Base-by-base conservation (phyloP, 2,797 vertebrate genomes). In the Eutrigla gurnardus region DNA sequence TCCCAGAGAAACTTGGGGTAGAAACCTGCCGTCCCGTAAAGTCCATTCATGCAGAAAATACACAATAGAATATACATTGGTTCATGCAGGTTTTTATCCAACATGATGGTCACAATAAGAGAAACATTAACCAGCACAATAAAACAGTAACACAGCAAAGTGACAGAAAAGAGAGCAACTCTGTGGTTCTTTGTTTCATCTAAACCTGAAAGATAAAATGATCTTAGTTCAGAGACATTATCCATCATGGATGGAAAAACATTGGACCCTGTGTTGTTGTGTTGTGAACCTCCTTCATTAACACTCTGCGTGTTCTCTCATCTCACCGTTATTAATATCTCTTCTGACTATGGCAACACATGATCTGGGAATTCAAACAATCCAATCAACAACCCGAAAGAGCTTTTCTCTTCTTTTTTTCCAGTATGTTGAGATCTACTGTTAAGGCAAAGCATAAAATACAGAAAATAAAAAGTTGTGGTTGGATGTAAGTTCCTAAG, bases 1-100 rank as follows among this genome's bases (percentile, higher is more conserved):
- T 89, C 85, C 52, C 71, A 77, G 12, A 88, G 81, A 45, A 90
- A 72, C 33, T 82, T 87, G 1, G 85, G 85, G 46, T 67, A 86
- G 53, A 89, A 88, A 50, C 85, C 81, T 65, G 66, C 7, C 13
- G 86, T 74, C 8, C 86, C 88, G 65, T 84, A 87, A 61, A 90
- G 55, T 9, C 53, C 61, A 58, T 86, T 88, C 0, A 91, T 70
- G 45, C 78, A 89, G 32, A 90, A 59, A 12, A n/a, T 60, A 40
- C 85, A 87, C 32, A 88, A 3, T 0, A 89, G 17, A 77, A 91
- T 83, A 52, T 88, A 89, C 85, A 91, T 88, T 7, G 89, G 73
- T 42, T 89, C 84, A 63, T 91, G 83, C 9, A 86, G 62, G 55
- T 33, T 80, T 63, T 75, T 79, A 15, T 90, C 61, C 33, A 80